Percentiles rank a stretch among this genome's conserved stretches.
These are phyloP conservation scores for Zeus faber DNA, from an alignment of 2,113 vertebrate genomes.

Conservation along the genomic window DNA sequence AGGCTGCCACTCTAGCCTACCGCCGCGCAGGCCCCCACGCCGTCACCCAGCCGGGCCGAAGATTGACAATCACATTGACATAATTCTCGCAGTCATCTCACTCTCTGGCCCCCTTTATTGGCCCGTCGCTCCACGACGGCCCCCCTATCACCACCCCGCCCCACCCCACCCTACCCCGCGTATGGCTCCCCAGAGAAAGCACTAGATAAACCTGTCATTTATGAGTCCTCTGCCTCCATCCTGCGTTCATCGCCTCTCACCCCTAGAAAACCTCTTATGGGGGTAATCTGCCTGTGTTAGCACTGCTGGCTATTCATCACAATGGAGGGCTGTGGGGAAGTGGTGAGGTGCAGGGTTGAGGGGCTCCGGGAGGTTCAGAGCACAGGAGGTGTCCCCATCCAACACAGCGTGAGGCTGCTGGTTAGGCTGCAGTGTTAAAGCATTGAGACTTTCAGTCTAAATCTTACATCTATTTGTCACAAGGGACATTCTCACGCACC, in stretches of 20 bases:
- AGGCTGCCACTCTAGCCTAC: conserved; percentile 59
- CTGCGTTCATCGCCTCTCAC: conserved; percentile 30
- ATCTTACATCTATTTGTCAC: too few species aligned
- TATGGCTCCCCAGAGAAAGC: conserved; percentile 85
- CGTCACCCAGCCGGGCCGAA: conserved; percentile 58
- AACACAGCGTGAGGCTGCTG: too few species aligned
- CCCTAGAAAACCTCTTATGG: conserved; percentile 78
- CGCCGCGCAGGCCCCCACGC: conserved; percentile 65
- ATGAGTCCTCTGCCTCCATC: conserved; percentile 69
- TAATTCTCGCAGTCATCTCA: conserved; percentile 86
- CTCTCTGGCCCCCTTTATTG: conserved; percentile 82
- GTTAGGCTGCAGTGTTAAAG: neutral
- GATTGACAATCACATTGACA: conserved; percentile 94
- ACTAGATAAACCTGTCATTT: conserved; percentile 91
- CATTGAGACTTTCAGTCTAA: neutral
- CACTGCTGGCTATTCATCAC: conserved; percentile 78
- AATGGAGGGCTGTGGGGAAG: conserved; percentile 67
- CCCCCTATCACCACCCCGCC: neutral
- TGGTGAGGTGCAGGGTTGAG: conserved; percentile 74
- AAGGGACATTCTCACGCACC: too few species aligned
- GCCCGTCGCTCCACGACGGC: conserved; percentile 51
- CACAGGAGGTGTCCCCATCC: too few species aligned
- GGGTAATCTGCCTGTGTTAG: conserved; percentile 82
- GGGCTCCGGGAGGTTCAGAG: neutral
- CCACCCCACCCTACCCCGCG: conserved; percentile 6